Conservation (phyloP, 2,888 invertebrate species). For the Enchytraeus crypticus region DNA sequence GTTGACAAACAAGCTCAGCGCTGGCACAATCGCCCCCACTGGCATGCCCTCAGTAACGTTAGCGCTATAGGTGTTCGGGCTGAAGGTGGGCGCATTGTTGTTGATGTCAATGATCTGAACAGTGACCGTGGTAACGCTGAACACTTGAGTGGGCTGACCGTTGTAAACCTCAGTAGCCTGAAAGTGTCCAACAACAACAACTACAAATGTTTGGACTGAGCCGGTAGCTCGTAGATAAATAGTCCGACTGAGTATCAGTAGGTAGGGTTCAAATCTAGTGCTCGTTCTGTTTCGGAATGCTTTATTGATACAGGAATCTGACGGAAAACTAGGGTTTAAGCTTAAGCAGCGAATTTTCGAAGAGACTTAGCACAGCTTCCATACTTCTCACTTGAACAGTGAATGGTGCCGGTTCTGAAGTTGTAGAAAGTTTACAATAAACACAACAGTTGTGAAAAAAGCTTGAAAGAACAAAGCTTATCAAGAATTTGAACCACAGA, state of each 20-base stretch:
- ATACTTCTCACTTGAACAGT: no score
- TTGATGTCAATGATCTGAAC: slow-evolving; percentile 14
- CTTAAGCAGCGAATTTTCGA: no score
- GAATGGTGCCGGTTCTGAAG: no score
- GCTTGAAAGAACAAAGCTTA: no score
- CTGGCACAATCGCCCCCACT: slow-evolving; percentile 10
- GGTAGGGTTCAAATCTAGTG: background rate
- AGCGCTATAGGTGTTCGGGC: background rate
- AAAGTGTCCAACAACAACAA: background rate
- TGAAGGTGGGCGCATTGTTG: slow-evolving; percentile 13
- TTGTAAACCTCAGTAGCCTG: slow-evolving; percentile 9
- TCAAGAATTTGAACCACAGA: no score
- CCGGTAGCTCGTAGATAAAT: background rate
- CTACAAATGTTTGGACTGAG: background rate
- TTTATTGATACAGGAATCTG: no score
- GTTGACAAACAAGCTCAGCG: slow-evolving; percentile 2
- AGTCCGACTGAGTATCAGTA: background rate
- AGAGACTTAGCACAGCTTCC: no score
- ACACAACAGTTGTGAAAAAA: no score
- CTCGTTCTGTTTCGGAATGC: no score
- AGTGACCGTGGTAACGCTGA: background rate
- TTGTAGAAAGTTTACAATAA: no score
- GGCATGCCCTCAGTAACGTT: slow-evolving; percentile 10
- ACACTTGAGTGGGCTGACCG: slow-evolving; percentile 2
- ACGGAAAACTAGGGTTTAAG: no score